Conservation (phyloP, 2,113 vertebrate species). For the Tursiops truncatus region DNA sequence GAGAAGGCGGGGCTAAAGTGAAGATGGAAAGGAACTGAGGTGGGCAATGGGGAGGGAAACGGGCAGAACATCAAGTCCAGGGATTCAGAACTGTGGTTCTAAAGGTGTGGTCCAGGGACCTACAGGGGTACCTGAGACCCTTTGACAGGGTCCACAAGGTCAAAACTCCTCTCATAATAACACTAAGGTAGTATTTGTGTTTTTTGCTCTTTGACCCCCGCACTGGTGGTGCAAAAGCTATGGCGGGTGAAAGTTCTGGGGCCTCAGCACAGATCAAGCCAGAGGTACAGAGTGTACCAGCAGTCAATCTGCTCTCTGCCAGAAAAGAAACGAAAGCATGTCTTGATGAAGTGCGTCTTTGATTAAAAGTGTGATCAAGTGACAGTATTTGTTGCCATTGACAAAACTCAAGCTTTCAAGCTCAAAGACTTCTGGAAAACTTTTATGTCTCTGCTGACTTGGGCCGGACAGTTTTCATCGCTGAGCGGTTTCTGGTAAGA, state of each 20-base stretch:
- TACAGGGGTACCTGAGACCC: neutral
- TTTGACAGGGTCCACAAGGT: neutral
- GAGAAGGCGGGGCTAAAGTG: accelerated
- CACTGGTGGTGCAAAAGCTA: accelerated
- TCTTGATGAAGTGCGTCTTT: neutral
- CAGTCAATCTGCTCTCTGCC: accelerated
- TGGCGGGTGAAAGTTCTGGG: accelerated
- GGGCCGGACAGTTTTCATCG: neutral
- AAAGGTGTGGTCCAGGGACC: neutral
- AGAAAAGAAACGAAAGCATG: neutral
- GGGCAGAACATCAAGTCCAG: neutral
- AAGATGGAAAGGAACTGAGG: accelerated
- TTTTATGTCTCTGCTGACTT: neutral
- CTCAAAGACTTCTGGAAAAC: neutral
- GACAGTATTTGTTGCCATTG: neutral
- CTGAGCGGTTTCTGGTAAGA: neutral
- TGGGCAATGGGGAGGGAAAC: accelerated
- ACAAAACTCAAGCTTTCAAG: neutral
- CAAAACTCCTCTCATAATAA: neutral
- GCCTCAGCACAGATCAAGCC: accelerated
- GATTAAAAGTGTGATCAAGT: neutral
- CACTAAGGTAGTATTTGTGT: neutral
- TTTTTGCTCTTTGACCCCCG: too few relatives aligned
- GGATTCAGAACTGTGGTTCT: neutral
- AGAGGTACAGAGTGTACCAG: accelerated